Evolutionary conservation across 1,140 invertebrate species (phyloP), one percentile per base, ranked within the genome.

Genomic region (Anagrus nilaparvatae): DNA sequence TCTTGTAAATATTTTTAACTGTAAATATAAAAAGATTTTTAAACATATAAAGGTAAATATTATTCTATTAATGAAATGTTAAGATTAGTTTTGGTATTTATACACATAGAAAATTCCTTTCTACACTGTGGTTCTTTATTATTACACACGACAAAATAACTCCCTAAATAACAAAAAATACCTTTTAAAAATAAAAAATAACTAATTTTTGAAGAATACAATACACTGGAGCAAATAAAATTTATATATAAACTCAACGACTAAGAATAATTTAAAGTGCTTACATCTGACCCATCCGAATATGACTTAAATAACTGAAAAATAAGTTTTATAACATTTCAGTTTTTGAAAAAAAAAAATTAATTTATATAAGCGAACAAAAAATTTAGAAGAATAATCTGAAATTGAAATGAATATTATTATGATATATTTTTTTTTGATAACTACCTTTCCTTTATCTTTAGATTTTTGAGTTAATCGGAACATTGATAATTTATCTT

Each of bases 391-490:
- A n/a, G n/a, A n/a, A n/a, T n/a, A n/a, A n/a, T n/a, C n/a, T n/a
- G n/a, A n/a, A n/a, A n/a, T n/a, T n/a, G n/a, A n/a, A n/a, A n/a
- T n/a, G n/a, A n/a, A n/a, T n/a, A n/a, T n/a, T n/a, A n/a, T n/a
- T n/a, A n/a, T n/a, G n/a, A n/a, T n/a, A n/a, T n/a, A n/a, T n/a
- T n/a, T n/a, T n/a, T n/a, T n/a, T n/a, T n/a, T n/a, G n/a, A n/a
- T 16, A 59, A 57, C 64, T 59, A 81, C 81, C 73, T 82, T 83
- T 38, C 75, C 72, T 58, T 79, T 79, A 37, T 78, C 77, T 56
- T 78, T 81, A 0, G 75, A 72, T 57, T 77, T 81, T 2, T 77
- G 69, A n/a, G 77, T 75, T 39, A 78, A 68, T 43, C 71, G 66
- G 52, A 75, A 76, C 53, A 73, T 74, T 18, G 74, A 77, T 19